These are phyloP conservation scores for Atopsyche davidsoni DNA, from an alignment of 1,140 invertebrate genomes.

Conservation along the genomic window DNA sequence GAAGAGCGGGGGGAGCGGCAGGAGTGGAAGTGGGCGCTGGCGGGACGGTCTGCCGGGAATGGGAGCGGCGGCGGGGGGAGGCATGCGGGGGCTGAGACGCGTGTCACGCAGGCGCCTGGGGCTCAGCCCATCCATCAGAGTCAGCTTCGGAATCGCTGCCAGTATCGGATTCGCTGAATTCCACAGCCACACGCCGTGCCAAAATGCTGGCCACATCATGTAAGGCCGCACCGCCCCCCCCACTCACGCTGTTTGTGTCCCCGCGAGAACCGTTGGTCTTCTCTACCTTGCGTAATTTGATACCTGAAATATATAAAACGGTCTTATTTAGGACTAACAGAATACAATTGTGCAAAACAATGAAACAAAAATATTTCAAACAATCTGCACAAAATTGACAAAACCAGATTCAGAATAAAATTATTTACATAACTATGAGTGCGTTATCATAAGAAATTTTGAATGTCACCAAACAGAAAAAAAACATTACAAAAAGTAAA, in stretches of 20 bases:
- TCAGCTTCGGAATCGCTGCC: slow-evolving; percentile 55
- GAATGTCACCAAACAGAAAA: too few species aligned
- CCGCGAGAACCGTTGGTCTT: slow-evolving; percentile 45
- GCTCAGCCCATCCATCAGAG: slow-evolving; percentile 48
- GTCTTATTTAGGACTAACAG: too few species aligned
- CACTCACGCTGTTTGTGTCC: slow-evolving; percentile 22
- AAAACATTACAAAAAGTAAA: too few species aligned
- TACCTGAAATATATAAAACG: too few species aligned
- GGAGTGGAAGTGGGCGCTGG: slow-evolving; percentile 34
- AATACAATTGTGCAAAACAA: too few species aligned
- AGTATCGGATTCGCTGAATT: slow-evolving; percentile 90
- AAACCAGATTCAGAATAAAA: too few species aligned
- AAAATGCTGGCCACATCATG: slow-evolving; percentile 95
- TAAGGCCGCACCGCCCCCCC: slow-evolving; percentile 55
- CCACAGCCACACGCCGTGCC: slow-evolving; percentile 86
- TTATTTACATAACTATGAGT: too few species aligned
- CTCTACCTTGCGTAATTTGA: slow-evolving; percentile 88
- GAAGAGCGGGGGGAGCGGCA: slow-evolving; percentile 30
- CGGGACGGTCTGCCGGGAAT: not conserved
- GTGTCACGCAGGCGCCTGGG: slow-evolving; percentile 52
- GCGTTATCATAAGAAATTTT: too few species aligned
- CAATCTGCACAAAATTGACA: too few species aligned
- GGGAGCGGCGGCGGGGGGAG: not conserved
- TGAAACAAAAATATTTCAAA: too few species aligned
- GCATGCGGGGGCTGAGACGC: slow-evolving; percentile 34